phyloP scores from a whole-genome alignment of 2,888 invertebrate species.

The Agrochola litura region DNA sequence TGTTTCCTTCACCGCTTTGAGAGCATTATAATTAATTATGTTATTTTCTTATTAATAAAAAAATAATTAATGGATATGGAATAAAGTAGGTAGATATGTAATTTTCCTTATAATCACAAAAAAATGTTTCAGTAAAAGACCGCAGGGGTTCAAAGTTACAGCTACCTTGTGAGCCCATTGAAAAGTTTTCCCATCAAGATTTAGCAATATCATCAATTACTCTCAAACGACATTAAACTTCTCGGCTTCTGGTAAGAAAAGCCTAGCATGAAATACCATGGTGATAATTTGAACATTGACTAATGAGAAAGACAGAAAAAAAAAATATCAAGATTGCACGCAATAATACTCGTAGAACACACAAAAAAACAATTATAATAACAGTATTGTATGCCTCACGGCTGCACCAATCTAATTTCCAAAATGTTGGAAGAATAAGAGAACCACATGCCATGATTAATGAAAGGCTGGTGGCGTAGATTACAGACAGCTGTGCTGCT shows the following conservation, averaged over 20 bases:
- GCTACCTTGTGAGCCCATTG: conserved; percentile 7
- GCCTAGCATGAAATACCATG: too few relatives aligned
- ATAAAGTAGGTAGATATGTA: not conserved
- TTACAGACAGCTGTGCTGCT: not conserved
- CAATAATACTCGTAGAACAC: too few relatives aligned
- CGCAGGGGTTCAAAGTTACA: conserved; percentile 14
- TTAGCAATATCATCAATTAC: conserved; percentile 49
- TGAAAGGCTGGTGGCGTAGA: not conserved
- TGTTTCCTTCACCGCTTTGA: too few relatives aligned
- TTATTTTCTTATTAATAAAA: too few relatives aligned
- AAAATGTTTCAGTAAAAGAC: conserved; percentile 7
- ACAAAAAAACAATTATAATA: not conserved
- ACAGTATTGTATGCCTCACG: too few relatives aligned
- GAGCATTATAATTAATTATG: too few relatives aligned
- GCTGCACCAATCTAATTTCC: not conserved
- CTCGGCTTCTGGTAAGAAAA: not conserved
- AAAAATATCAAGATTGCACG: too few relatives aligned
- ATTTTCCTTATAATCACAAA: not conserved
- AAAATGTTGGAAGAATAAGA: not conserved
- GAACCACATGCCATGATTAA: too few relatives aligned
- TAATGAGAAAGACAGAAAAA: not conserved
- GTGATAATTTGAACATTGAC: not conserved
- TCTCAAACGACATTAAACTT: conserved; percentile 34
- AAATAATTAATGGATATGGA: too few relatives aligned
- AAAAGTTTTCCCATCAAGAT: conserved; percentile 43